A percentile compares a stretch with the other conserved stretches of the same genome.
Evolutionary conservation across 2,797 vertebrate genomes (phyloP).

Genomic region (Furcifer pardalis): DNA sequence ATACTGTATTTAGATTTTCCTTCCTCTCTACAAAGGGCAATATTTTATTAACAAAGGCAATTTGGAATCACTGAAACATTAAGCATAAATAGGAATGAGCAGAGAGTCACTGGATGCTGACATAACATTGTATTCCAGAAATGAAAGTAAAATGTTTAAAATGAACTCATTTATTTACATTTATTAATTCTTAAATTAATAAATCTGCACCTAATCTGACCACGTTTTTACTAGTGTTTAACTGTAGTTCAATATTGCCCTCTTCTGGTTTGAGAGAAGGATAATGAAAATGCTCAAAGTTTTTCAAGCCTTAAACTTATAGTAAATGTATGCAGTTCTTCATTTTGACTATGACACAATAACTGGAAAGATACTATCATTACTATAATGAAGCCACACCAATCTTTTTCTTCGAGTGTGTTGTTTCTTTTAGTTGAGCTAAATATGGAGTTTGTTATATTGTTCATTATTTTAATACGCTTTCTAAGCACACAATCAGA

Average conservation of each 20-base stretch:
- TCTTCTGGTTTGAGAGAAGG: conserved; percentile 69
- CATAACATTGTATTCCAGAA: conserved; percentile 54
- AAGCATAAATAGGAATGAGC: conserved; percentile 56
- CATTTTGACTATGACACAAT: not conserved
- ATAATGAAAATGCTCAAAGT: not conserved
- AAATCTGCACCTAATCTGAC: conserved; percentile 49
- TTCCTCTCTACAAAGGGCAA: not conserved
- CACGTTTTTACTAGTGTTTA: conserved; percentile 48
- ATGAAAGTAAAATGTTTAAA: conserved; percentile 44
- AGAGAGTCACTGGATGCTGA: conserved; percentile 28
- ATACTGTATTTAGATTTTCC: conserved; percentile 3
- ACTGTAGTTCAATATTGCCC: conserved; percentile 76
- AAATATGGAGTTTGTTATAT: not conserved
- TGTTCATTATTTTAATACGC: not conserved
- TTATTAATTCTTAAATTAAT: conserved; percentile 70
- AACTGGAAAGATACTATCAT: not conserved
- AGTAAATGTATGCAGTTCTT: rapidly evolving
- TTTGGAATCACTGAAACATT: conserved; percentile 55
- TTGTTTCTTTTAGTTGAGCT: not conserved
- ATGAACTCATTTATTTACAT: conserved; percentile 59
- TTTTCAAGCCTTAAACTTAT: not conserved
- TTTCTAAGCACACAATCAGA: not conserved
- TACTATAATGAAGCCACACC: not conserved
- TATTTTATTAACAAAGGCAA: conserved; percentile 37
- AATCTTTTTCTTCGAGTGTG: not conserved